Evolutionary conservation across 2,888 invertebrate genomes (phyloP).

Genomic region (Luperina nickerlii): DNA sequence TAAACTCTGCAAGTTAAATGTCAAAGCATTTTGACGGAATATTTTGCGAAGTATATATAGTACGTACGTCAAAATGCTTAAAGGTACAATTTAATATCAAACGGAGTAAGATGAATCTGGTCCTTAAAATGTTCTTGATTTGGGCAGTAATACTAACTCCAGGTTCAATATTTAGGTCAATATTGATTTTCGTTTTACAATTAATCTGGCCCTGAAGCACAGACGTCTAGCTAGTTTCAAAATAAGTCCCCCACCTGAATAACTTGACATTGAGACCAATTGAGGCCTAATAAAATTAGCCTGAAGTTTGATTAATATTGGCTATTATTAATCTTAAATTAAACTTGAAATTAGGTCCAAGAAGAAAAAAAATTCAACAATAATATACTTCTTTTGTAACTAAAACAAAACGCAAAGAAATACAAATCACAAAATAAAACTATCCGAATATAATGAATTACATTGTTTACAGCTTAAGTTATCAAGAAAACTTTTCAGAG

Average conservation of each 20-base stretch:
- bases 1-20: neutral
- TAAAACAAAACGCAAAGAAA: constrained; percentile 3
- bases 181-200: constrained; percentile 23
- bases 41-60: no score
- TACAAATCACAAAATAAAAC: neutral
- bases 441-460: neutral
- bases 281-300: constrained; percentile 9
- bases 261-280: neutral
- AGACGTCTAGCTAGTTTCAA: constrained; percentile 43
- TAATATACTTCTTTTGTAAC: neutral
- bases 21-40: neutral
- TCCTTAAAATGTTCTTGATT: neutral
- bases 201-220: constrained; percentile 4
- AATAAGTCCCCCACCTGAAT: constrained; percentile 11
- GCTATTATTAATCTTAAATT: neutral
- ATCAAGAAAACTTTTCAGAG: neutral
- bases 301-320: constrained; percentile 20
- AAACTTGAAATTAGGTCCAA: neutral
- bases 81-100: no score
- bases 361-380: neutral
- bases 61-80: neutral
- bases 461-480: constrained; percentile 13
- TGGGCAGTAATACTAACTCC: neutral
- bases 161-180: constrained; percentile 12
- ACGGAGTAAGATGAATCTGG: neutral